Base-by-base conservation (phyloP, 2,888 invertebrate species). In the Oeneis ivallda region DNA sequence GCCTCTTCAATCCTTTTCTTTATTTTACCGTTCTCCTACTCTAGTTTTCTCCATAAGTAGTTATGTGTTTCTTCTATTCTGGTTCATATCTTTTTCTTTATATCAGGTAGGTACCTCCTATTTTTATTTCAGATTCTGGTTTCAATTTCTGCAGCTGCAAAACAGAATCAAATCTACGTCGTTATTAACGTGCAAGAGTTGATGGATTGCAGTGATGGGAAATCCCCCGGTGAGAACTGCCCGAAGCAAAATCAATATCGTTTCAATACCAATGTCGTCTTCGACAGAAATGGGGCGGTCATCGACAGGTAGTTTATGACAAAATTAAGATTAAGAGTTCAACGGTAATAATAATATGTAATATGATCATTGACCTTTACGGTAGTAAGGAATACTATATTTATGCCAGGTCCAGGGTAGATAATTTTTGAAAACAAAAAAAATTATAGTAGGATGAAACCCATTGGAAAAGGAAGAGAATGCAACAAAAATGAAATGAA, bases 211-310 rank as follows among this genome's bases (percentile, higher is more conserved):
- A 79, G 65, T 0, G 11, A 60, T 41, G 65, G 79, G 1, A 75
- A 78, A 69, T 86, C 75, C 64, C 69, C 77, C 13, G 92, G 85
- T 41, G 87, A 85, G 71, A 81, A 83, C 61, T 95, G 92, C 79
- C 93, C 93, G 10, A 86, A 79, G 71, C 89, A 88, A 54, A 89
- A 86, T 39, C 75, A 78, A 5, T 88, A 92, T 61, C 77, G 92
- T 32, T 97, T 94, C 86, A 97, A 97, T 75, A 96, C 96, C 0
- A 95, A 97, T 76, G 94, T 97, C 0, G 96, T 94, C 0, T 95
- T 96, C 72, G 94, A 96, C 78, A 92, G 96, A 62, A 85, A 85
- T n/a, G 97, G 97, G 0, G 86, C 87, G 1, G 89, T 97, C 17
- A 90, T 96, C 10, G 94, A 95, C 11, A 93, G 93, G 93, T 96